phyloP scores from a whole-genome alignment of 37 sponge, comb jelly and placozoan genomes.

The Geodia barretti region DNA sequence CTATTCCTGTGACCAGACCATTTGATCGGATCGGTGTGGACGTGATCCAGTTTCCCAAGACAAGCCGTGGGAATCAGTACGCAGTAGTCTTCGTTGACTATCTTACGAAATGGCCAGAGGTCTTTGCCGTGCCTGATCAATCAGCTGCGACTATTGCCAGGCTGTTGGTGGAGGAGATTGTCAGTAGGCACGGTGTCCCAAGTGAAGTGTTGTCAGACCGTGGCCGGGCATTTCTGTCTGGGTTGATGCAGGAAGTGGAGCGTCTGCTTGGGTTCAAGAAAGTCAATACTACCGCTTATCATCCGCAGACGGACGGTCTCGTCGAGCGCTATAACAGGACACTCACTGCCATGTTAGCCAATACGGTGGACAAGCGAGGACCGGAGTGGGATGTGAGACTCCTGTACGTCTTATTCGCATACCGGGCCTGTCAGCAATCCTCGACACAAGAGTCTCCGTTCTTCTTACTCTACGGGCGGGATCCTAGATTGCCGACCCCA shows the following conservation, averaged over 20 bases:
- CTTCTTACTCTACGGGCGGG: constrained; percentile 39
- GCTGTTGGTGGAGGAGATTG: constrained; percentile 34
- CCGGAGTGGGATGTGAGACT: constrained; percentile 32
- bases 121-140: constrained; percentile 28
- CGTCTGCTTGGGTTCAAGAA: background rate
- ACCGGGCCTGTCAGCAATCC: constrained; percentile 21
- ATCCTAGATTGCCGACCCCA: constrained; percentile 24
- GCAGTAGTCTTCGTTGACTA: constrained; percentile 68
- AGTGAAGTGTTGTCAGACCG: constrained; percentile 28
- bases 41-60: constrained; percentile 36
- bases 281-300: constrained; percentile 23
- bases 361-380: constrained; percentile 5
- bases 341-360: constrained; percentile 23
- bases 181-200: constrained; percentile 46
- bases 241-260: constrained; percentile 8
- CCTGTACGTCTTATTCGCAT: constrained; percentile 41
- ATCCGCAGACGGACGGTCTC: constrained; percentile 15
- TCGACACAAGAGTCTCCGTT: constrained; percentile 31
- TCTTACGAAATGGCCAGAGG: constrained; percentile 62
- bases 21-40: constrained; percentile 61
- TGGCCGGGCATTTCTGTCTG: constrained; percentile 26
- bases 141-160: constrained; percentile 42
- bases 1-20: constrained; percentile 59
- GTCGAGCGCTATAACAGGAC: constrained; percentile 51
- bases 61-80: constrained; percentile 43